phyloP scores from a whole-genome alignment of 2,888 invertebrate species.

The Metellina segmentata region DNA sequence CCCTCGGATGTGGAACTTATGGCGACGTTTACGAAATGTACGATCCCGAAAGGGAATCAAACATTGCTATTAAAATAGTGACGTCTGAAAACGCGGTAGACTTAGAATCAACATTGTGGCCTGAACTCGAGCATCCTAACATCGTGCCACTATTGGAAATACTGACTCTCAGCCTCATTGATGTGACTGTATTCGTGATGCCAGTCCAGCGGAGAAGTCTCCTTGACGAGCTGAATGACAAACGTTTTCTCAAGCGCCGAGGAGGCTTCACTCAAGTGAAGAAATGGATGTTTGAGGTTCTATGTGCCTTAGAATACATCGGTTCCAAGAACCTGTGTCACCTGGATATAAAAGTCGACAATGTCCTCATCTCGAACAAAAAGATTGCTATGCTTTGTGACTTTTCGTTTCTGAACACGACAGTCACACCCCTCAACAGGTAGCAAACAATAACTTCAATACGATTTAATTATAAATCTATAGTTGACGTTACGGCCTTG shows the following conservation, averaged over 20 bases:
- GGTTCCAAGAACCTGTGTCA: constrained; percentile 26
- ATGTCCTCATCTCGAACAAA: constrained; percentile 29
- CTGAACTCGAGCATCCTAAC: constrained; percentile 36
- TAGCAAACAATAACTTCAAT: neutral
- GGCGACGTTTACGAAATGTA: constrained; percentile 40
- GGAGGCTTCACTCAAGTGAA: constrained; percentile 2
- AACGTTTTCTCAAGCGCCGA: neutral
- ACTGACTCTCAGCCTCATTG: neutral
- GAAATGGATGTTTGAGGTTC: constrained; percentile 25
- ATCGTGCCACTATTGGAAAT: constrained; percentile 49
- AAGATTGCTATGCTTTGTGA: constrained; percentile 45
- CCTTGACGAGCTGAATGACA: constrained; percentile 40
- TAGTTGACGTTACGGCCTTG: too few relatives aligned
- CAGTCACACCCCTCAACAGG: constrained; percentile 9
- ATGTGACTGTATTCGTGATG: neutral
- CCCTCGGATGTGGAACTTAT: constrained; percentile 34
- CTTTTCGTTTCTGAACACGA: constrained; percentile 47
- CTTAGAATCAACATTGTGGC: neutral
- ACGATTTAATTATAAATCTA: neutral
- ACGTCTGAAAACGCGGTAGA: constrained; percentile 33
- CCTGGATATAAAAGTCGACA: neutral
- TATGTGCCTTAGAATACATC: constrained; percentile 38
- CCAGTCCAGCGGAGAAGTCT: constrained; percentile 27
- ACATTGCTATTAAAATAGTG: constrained; percentile 40
- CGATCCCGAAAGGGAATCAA: constrained; percentile 11